Evolutionary conservation across 2,888 invertebrate species (phyloP), one percentile per base, ranked within the genome.

Genomic region (Ctenicera cuprea): DNA sequence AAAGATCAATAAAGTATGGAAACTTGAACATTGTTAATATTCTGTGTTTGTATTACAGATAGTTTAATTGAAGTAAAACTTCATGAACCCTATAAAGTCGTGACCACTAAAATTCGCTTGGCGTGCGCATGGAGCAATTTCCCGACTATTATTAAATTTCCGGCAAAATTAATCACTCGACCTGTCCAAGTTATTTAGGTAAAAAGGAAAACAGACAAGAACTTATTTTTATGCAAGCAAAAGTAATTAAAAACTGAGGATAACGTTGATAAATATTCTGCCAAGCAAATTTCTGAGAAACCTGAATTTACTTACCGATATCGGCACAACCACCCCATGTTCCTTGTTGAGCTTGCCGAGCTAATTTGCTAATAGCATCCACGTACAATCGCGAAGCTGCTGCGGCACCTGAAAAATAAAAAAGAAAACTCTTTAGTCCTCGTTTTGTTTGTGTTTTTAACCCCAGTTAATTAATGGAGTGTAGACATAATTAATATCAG

Each of bases 241-340:
- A 45, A 63, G 62, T 66, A 66, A 66, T 66, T 66, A 66, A 48
- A 59, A 63, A 63, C 22, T n/a, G 12, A 26, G 30, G 62, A 63
- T 45, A 45, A 30, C 43, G 22, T 45, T 45, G 43, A 63, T 63
- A 63, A 63, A 45, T 63, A 63, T 26, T 26, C 62, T 26, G 20
- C 11, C 16, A 48, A 48, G 59, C 30, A 50, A 22, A 22, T 22
- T 50, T 2, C 30, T 14, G 30, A 50, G 38, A 12, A 38, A 54
- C 14, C 30, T 54, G 20, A n/a, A n/a, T 54, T 54, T 50, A 88
- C 91, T 92, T 89, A 96, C 96, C 96, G 82, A 96, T 95, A 90
- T 96, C 96, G 78, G 94, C 93, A 80, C 95, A 95, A 86, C 95
- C 96, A 80, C 94, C 94, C 94, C 94, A 94, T 48, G 94, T 94